A percentile compares a stretch with the other conserved stretches of the same genome.
These are phyloP conservation scores for Tetranychus piercei DNA, from an alignment of 2,888 invertebrate genomes.

Conservation along the genomic window DNA sequence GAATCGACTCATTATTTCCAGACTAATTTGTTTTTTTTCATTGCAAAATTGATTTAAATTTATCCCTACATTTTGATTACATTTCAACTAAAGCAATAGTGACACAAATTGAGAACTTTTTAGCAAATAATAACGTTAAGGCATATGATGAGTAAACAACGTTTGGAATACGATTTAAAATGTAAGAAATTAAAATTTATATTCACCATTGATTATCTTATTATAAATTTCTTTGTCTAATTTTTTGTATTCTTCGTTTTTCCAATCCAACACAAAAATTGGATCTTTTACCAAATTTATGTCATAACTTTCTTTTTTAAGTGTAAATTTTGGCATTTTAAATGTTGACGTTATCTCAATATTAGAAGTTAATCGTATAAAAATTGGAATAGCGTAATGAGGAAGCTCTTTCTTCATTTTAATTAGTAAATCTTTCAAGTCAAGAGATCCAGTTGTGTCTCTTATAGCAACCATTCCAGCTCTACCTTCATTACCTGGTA, in stretches of 20 bases:
- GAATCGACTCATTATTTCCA: too few relatives aligned
- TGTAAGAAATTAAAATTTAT: neutral
- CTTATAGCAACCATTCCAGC: slow-evolving; percentile 41
- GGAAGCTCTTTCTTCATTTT: slow-evolving; percentile 33
- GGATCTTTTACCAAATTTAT: slow-evolving; percentile 28
- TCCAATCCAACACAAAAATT: slow-evolving; percentile 24
- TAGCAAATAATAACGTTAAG: too few relatives aligned
- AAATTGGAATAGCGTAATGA: slow-evolving; percentile 38
- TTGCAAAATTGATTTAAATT: too few relatives aligned
- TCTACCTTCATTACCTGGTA: slow-evolving; percentile 38
- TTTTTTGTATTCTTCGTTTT: slow-evolving; percentile 7
- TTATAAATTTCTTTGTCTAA: slow-evolving; percentile 16
- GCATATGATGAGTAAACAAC: too few relatives aligned
- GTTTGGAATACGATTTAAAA: too few relatives aligned
- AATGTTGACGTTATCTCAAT: slow-evolving; percentile 53
- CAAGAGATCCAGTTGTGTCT: slow-evolving; percentile 27
- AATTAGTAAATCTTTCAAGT: slow-evolving; percentile 28
- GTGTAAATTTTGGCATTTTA: slow-evolving; percentile 71
- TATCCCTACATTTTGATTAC: too few relatives aligned
- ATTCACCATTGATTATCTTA: slow-evolving; percentile 2
- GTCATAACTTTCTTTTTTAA: slow-evolving; percentile 67
- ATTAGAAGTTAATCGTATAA: slow-evolving; percentile 35
- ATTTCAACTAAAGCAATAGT: too few relatives aligned
- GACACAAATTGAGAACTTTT: too few relatives aligned
- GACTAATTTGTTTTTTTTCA: too few relatives aligned